Base-by-base conservation (phyloP, 2,113 vertebrate species). In the Stigmatopora argus region DNA sequence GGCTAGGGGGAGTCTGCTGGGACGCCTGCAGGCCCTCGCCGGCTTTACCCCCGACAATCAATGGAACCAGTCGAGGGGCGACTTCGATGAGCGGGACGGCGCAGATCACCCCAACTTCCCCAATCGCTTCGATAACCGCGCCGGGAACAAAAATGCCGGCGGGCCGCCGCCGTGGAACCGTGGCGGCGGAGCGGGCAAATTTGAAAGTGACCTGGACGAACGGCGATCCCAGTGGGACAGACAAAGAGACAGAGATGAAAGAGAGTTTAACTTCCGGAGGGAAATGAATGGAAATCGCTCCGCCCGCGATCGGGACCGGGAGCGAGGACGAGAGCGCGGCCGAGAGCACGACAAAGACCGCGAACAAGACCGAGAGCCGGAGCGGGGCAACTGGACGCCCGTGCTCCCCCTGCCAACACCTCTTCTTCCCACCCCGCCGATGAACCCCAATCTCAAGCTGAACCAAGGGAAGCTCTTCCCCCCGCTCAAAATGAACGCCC, bases 161-260 rank as follows among this genome's bases (percentile, higher is more conserved):
- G 84, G 72, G 15, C 90, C 93, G 2, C 86, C 75, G 23, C 70
- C 31, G 48, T 99, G 97, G 97, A 97, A 90, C 44, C 93, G 95
- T 65, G 89, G 93, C 17, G 78, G 65, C 3, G 35, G 61, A 4
- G 2, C 72, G 11, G 66, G 71, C 0, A 62, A 84, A 12, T 96
- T 95, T 83, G 95, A 94, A 60, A 92, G 90, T 70, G 97, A 99
- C 91, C 93, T 97, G 72, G 97, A 99, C 86, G 97, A 98, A 56
- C 93, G 96, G 62, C 92, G 95, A 78, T 93, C 94, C 70, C 94
- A 93, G 21, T 99, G 97, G 97, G 97, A 99, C 79, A 94, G 96
- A 70, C 95, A 98, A 66, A 93, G 94, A 86, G 92, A 92, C 80
- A 91, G 95, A 65, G 95, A 99, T 78, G 96, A 99, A 86, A 90